Evolutionary conservation across 1,140 invertebrate genomes (phyloP).

Genomic region (Hypsibius dujardini): DNA sequence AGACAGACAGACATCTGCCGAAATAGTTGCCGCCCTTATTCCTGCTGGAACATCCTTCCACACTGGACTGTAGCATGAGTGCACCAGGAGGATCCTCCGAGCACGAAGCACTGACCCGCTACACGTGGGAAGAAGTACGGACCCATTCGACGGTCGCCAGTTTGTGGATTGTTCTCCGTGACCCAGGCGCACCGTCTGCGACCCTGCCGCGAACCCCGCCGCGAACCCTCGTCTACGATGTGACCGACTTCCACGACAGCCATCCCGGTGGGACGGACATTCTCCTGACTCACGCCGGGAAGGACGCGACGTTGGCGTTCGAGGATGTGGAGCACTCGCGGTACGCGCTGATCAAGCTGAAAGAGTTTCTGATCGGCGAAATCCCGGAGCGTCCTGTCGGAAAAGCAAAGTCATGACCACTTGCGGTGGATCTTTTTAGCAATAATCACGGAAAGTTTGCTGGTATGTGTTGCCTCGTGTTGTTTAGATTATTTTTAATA

Average conservation of each 20-base stretch:
- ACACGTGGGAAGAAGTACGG: background rate
- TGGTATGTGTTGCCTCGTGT: too few species aligned
- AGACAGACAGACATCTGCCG: background rate
- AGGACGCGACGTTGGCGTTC: background rate
- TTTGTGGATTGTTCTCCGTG: background rate
- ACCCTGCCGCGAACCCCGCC: background rate
- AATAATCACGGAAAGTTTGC: too few species aligned
- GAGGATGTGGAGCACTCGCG: background rate
- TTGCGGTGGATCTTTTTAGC: too few species aligned
- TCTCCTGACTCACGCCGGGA: constrained; percentile 19
- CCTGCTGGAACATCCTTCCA: background rate
- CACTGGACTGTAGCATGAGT: background rate
- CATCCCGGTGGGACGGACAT: constrained; percentile 20
- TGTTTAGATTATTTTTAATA: too few species aligned
- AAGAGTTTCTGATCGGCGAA: background rate
- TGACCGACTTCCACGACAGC: constrained; percentile 18
- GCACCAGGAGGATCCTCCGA: background rate
- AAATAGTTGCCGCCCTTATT: background rate
- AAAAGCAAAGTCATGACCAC: too few species aligned
- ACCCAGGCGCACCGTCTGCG: background rate
- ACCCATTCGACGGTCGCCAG: background rate
- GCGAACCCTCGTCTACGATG: constrained; percentile 15
- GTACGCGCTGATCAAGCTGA: background rate
- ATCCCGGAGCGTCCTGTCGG: constrained; percentile 2
- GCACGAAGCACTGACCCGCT: background rate